Evolutionary conservation across 2,888 invertebrate species (phyloP).

Genomic region (Lacanobia oleracea): DNA sequence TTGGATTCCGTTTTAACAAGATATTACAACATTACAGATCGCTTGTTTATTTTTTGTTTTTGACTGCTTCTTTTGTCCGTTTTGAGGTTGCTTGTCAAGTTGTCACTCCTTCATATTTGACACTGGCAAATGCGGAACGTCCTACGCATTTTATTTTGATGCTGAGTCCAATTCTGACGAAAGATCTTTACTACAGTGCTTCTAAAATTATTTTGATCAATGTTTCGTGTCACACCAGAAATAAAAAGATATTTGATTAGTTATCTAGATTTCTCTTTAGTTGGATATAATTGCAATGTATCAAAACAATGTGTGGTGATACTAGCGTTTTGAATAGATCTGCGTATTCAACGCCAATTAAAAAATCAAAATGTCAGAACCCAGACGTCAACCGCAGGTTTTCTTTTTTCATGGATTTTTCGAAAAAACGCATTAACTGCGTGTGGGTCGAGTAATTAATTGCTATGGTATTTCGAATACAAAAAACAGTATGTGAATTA

Average conservation of each 20-base stretch:
- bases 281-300: background rate
- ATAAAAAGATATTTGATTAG: background rate
- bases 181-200: background rate
- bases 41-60: conserved; percentile 54
- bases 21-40: conserved; percentile 28
- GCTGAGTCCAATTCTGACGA: fast-evolving
- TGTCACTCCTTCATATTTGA: conserved; percentile 14
- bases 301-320: conserved; percentile 10
- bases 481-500: conserved; percentile 65
- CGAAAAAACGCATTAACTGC: conserved; percentile 58
- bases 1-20: background rate
- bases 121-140: conserved; percentile 9
- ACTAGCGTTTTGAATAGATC: conserved; percentile 5
- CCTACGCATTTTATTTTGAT: background rate
- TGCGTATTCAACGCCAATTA: conserved; percentile 5
- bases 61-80: conserved; percentile 55
- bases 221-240: background rate
- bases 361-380: conserved; percentile 59
- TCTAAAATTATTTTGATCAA: background rate
- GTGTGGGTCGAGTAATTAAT: conserved; percentile 44
- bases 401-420: conserved; percentile 57
- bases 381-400: conserved; percentile 56
- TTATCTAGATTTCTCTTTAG: background rate
- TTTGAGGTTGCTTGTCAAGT: conserved; percentile 59
- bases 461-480: conserved; percentile 40